Evolutionary conservation across 2,797 vertebrate species (phyloP), one percentile per base, ranked within the genome.

Genomic region (Synanceia verrucosa): DNA sequence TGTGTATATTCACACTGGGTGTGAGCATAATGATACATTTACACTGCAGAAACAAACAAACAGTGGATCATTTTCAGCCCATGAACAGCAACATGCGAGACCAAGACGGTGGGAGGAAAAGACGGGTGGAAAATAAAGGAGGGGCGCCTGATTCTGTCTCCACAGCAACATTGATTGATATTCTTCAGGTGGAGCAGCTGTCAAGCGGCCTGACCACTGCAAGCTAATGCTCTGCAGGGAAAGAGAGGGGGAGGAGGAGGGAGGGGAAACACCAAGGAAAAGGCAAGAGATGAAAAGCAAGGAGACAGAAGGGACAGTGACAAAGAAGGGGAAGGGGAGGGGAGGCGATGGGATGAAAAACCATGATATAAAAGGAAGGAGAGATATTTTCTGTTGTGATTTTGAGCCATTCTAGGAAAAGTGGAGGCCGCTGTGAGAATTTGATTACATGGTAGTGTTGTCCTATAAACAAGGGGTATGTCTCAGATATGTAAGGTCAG

Each of bases 121-220:
- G 41, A 58, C 18, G 56, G 33, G 28, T 50, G 68, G 53, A 59
- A 73, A 83, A 84, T 56, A 72, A 81, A 83, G 46, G 65, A 86
- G 79, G 59, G 74, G 85, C 78, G 79, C 70, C 80, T 87, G 86
- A 72, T 76, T 93, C 83, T 62, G 91, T 98, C 94, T 95, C 96
- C 95, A 96, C 94, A 92, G 96, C 93, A 95, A 97, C 94, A 86
- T 93, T 94, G 93, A 89, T 95, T 96, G 94, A 84, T 92, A 94
- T 96, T 94, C 94, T 94, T 95, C 94, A 96, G 95, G 95, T 96
- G 89, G 87, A 94, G 91, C 87, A 91, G 91, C 94, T 93, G 94
- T 93, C 94, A 95, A 90, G 94, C 85, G 89, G 91, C 92, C 88
- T 89, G 93, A 93, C 87, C 89, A 90, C 94, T 90, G 89, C 89